phyloP scores from a whole-genome alignment of 2,888 invertebrate species.

The Scaptomyza reducta region DNA sequence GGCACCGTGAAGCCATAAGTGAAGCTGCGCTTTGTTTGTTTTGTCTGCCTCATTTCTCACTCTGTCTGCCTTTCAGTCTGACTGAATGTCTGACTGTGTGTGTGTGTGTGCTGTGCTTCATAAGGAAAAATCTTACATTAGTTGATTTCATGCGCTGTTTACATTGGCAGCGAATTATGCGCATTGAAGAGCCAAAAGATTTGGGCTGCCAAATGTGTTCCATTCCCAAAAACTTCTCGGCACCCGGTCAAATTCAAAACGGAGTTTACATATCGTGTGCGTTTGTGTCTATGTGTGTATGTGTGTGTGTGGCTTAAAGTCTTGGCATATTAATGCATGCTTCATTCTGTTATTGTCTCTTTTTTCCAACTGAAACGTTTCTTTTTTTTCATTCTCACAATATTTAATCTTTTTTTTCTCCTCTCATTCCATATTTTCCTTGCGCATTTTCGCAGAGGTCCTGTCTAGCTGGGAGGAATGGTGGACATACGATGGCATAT shows the following conservation, averaged over 20 bases:
- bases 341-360: constrained; percentile 30
- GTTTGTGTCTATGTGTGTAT: constrained; percentile 5
- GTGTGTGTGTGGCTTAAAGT: constrained; percentile 32
- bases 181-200: constrained; percentile 68
- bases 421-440: constrained; percentile 16
- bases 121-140: constrained; percentile 70
- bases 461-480: constrained; percentile 94
- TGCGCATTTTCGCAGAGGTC: constrained; percentile 75
- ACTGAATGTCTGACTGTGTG: constrained; percentile 18
- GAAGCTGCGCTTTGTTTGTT: constrained; percentile 67
- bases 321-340: constrained; percentile 47
- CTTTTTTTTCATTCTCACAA: constrained; percentile 1
- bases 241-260: constrained; percentile 3
- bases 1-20: constrained; percentile 10
- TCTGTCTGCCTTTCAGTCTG: constrained; percentile 16
- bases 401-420: constrained; percentile 1
- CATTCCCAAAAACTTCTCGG: background rate
- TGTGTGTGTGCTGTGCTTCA: constrained; percentile 8
- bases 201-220: constrained; percentile 58
- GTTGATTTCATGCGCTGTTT: constrained; percentile 80
- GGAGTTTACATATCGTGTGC: constrained; percentile 10
- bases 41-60: constrained; percentile 70
- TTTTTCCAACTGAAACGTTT: constrained; percentile 17
- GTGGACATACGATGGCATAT: constrained; percentile 98
- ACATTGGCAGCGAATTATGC: constrained; percentile 79